These are phyloP conservation scores for Chaetodon trifasciatus DNA, from an alignment of 2,797 vertebrate genomes.

Conservation along the genomic window DNA sequence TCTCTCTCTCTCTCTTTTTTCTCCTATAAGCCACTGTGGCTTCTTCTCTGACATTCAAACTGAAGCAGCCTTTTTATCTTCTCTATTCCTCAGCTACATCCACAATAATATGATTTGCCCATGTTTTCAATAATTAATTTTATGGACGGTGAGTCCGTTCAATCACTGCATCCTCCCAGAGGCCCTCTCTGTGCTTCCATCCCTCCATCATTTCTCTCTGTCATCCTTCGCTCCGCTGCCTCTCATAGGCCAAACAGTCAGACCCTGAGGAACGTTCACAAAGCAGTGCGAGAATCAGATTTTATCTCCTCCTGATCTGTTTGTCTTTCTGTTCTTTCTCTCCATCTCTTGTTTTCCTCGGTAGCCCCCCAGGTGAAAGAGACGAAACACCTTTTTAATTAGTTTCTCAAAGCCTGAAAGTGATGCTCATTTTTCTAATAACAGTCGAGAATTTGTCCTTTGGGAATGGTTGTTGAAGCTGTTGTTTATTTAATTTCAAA, in stretches of 20 bases:
- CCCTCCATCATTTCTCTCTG: slow-evolving; percentile 69
- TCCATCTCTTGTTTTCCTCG: slow-evolving; percentile 38
- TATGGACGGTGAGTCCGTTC: slow-evolving; percentile 70
- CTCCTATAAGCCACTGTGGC: slow-evolving; percentile 36
- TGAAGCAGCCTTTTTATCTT: slow-evolving; percentile 71
- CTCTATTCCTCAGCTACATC: slow-evolving; percentile 68
- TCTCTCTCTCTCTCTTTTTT: slow-evolving; percentile 44
- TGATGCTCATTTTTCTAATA: slow-evolving; percentile 73
- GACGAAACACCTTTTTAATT: slow-evolving; percentile 76
- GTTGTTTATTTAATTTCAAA: slow-evolving; percentile 71
- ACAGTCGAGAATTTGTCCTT: slow-evolving; percentile 60
- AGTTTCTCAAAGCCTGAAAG: slow-evolving; percentile 75
- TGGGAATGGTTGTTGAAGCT: slow-evolving; percentile 61
- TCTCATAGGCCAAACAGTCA: slow-evolving; percentile 67
- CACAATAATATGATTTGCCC: slow-evolving; percentile 75
- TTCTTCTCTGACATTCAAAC: slow-evolving; percentile 67
- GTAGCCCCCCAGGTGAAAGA: slow-evolving; percentile 52
- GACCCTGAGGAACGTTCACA: slow-evolving; percentile 59
- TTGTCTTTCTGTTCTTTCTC: slow-evolving; percentile 49
- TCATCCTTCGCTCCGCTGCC: slow-evolving; percentile 59
- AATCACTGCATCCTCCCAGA: slow-evolving; percentile 58
- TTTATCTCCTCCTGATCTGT: slow-evolving; percentile 65
- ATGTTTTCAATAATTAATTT: slow-evolving; percentile 83
- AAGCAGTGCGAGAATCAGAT: slow-evolving; percentile 40
- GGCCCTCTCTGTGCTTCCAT: slow-evolving; percentile 68